Base-by-base conservation (phyloP, 2,797 vertebrate species). In the Ambastaia sidthimunki region DNA sequence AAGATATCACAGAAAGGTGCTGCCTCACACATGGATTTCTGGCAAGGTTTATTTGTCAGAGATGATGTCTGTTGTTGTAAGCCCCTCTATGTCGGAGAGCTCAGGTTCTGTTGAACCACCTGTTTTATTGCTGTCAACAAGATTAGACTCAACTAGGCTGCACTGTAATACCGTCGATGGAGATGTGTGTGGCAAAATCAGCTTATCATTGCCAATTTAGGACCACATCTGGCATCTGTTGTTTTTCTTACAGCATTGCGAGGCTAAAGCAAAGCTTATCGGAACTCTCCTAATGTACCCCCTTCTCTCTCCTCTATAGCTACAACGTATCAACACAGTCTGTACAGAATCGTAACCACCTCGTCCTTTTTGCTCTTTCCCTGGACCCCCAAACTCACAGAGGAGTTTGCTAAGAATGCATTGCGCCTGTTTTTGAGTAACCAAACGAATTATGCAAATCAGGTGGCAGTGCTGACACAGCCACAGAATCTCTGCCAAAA, bases 161-260 rank as follows among this genome's bases (percentile, higher is more conserved):
- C 82, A 41, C 31, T 31, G 81, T 91, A 88, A 90, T 91, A 86
- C 82, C 83, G 86, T 87, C 79, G 83, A 89, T 84, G n/a, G 80
- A 89, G 86, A 88, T 52, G 16, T 50, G n/a, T 90, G 90, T 89
- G 75, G 70, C 81, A 81, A 76, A 87, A 83, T 87, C 15, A 21
- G 52, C 88, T 89, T 84, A 92, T 93, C 87, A 90, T 90, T 85
- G 87, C 83, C 88, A 91, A 90, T 92, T 91, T 92, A 86, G 76
- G 74, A 81, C 63, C 76, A 83, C 82, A 90, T 84, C 85, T 88
- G 85, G 83, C 85, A 89, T 86, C 83, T 87, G 69, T 91, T 86
- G 85, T 91, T 87, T 88, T 91, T 87, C 87, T 90, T 90, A 88
- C 83, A 80, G 80, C 83, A 74, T 34, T 25, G 81, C 84, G 85